Conservation (phyloP, 2,888 invertebrate genomes). For the Gari tellinella region DNA sequence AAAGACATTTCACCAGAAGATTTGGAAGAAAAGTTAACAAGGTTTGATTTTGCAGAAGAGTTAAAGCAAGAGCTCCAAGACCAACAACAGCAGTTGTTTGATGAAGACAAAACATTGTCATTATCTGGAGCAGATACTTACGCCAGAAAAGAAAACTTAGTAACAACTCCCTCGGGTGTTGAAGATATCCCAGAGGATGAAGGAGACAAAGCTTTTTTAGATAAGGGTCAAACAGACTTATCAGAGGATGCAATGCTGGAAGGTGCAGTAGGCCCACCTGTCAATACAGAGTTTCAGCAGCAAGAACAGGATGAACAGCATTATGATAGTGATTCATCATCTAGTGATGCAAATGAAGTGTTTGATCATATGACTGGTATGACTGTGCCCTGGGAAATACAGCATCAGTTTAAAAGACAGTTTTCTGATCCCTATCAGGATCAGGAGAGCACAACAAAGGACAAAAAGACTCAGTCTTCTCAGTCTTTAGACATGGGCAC, state of each 20-base stretch:
- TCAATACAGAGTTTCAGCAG: neutral
- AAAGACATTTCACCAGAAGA: slow-evolving; percentile 76
- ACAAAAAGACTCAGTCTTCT: slow-evolving; percentile 51
- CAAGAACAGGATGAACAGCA: neutral
- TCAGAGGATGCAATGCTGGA: slow-evolving; percentile 28
- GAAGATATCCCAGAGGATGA: slow-evolving; percentile 52
- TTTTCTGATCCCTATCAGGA: slow-evolving; percentile 76
- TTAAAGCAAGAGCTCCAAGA: slow-evolving; percentile 55
- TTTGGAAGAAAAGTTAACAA: slow-evolving; percentile 68
- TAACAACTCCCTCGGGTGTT: slow-evolving; percentile 35
- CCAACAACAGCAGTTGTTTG: slow-evolving; percentile 28
- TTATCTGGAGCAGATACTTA: slow-evolving; percentile 34
- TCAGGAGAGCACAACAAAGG: slow-evolving; percentile 66
- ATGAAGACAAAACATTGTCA: slow-evolving; percentile 77
- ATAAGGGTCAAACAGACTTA: neutral
- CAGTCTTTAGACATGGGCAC: slow-evolving; percentile 77
- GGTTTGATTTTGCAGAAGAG: slow-evolving; percentile 74
- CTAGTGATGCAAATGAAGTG: slow-evolving; percentile 72
- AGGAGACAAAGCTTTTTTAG: slow-evolving; percentile 14
- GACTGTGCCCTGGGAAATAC: slow-evolving; percentile 78
- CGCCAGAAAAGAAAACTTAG: slow-evolving; percentile 8
- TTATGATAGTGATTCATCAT: slow-evolving; percentile 29
- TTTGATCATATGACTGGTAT: slow-evolving; percentile 79
- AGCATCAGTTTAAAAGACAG: slow-evolving; percentile 77
- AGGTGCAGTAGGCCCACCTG: slow-evolving; percentile 51